Evolutionary conservation across 1,140 invertebrate species (phyloP), one percentile per base, ranked within the genome.

Genomic region (Contarinia nasturtii): DNA sequence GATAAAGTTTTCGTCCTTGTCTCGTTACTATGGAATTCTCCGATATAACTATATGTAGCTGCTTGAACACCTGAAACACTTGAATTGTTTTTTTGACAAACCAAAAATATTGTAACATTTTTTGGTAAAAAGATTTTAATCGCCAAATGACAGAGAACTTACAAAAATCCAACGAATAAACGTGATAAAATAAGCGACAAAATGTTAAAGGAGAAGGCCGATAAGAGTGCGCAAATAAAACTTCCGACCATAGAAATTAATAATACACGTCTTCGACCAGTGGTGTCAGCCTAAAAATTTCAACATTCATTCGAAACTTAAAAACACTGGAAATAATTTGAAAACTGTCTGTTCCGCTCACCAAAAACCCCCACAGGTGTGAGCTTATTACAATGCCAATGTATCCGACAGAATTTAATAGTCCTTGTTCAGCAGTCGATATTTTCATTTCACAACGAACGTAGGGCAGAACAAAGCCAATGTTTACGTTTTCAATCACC

Each of bases 341-440:
- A n/a, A n/a, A n/a, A n/a, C n/a, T n/a, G n/a, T n/a, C n/a, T n/a
- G n/a, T n/a, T n/a, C n/a, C n/a, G n/a, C n/a, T n/a, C n/a, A n/a
- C 80, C 14, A 88, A 53, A 46, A 77, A 84, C 22, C 86, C 86
- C 84, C 85, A 87, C 21, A 85, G 60, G 56, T 73, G 71, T 0
- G 71, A 72, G 12, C 66, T 72, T 7, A 73, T 53, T 36, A 73
- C 71, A 4, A 73, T 68, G 75, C 81, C 80, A 47, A 75, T 61
- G 51, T 79, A 83, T 0, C 72, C 69, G 19, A 73, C 68, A 0
- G 76, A 77, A 21, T 79, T 76, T 0, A 83, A 57, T 52, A 77
- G 64, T 0, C 80, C 79, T 58, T 80, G 76, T 45, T 80, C 66
- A 8, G 71, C 57, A 11, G 74, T 54, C 10, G 71, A 69, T 1